Evolutionary conservation across 2,113 vertebrate genomes (phyloP).

Genomic region (Tympanuchus pallidicinctus): DNA sequence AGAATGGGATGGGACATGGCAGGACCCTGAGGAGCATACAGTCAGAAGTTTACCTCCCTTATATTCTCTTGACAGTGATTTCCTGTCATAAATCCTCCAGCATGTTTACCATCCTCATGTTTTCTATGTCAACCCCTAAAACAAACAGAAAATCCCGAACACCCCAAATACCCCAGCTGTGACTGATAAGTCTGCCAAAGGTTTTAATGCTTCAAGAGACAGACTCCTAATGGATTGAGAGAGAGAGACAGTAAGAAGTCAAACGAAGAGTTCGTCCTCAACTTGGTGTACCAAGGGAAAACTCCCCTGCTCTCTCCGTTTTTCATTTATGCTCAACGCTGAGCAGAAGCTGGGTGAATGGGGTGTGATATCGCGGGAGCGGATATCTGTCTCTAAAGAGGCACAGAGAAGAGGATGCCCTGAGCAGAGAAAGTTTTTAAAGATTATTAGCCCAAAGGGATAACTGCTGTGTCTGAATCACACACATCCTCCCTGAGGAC

Average conservation of each 20-base stretch:
- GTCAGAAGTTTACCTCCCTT: not conserved
- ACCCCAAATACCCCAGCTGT: not conserved
- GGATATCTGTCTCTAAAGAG: not conserved
- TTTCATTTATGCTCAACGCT: not conserved
- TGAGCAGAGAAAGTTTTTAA: not conserved
- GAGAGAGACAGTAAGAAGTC: not conserved
- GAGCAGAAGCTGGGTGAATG: not conserved
- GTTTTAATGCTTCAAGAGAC: not conserved
- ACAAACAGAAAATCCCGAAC: not conserved
- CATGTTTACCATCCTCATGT: not conserved
- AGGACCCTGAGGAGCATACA: not conserved
- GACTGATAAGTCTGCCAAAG: not conserved
- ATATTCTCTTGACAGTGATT: not conserved
- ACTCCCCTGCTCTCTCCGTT: not conserved
- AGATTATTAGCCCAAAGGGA: not conserved
- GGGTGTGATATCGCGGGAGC: not conserved
- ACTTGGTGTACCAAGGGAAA: not conserved
- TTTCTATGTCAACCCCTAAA: not conserved
- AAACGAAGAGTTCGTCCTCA: not conserved
- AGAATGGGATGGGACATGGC: accelerated
- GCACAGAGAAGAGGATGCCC: not conserved
- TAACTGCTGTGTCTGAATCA: constrained; percentile 23
- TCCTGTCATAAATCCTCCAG: not conserved
- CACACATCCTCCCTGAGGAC: not conserved
- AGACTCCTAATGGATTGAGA: not conserved